A percentile compares a stretch with the other conserved stretches of the same genome.
Conservation (phyloP, 2,797 vertebrate genomes). For the Nyctibius grandis region DNA sequence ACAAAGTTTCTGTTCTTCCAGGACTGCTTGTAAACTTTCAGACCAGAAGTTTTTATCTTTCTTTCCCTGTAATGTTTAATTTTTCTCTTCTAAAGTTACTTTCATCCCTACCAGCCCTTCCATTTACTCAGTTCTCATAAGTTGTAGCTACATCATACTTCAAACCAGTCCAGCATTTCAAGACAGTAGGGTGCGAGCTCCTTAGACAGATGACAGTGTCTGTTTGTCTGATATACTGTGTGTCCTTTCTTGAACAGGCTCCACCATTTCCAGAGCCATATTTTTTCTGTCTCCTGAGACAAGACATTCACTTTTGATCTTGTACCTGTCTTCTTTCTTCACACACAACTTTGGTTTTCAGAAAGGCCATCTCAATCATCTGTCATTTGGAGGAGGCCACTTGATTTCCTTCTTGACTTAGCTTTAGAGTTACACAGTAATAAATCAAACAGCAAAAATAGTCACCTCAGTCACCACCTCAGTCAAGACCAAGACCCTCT, state of each 20-base stretch:
- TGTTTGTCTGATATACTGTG: neutral
- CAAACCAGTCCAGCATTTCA: neutral
- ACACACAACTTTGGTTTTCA: neutral
- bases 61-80: neutral
- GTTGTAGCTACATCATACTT: neutral
- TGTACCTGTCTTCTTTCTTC: neutral
- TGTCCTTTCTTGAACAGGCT: neutral
- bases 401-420: neutral
- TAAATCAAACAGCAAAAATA: neutral
- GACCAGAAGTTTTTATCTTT: neutral
- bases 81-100: neutral
- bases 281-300: neutral
- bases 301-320: neutral
- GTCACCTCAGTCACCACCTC: neutral
- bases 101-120: neutral
- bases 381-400: neutral
- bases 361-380: neutral
- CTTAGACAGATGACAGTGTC: neutral
- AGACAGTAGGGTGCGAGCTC: neutral
- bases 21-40: neutral
- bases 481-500: neutral
- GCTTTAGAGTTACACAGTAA: neutral
- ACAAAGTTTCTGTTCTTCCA: neutral
- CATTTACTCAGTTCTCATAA: neutral
- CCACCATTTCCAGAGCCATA: neutral